These are phyloP conservation scores for Clanis bilineata DNA, from an alignment of 2,888 invertebrate species.

Conservation along the genomic window DNA sequence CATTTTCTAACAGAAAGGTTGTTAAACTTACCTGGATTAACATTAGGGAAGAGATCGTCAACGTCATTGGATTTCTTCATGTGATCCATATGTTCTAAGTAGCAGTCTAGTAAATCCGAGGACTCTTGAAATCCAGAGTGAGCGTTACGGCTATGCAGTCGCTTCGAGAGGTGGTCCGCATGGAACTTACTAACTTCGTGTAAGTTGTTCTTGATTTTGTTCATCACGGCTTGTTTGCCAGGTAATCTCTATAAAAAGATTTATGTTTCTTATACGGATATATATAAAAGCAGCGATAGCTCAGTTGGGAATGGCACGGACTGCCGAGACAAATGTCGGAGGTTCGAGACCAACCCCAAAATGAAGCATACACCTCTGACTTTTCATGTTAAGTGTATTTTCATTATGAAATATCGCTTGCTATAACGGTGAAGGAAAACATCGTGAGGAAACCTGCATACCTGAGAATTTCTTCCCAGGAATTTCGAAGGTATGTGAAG, in stretches of 20 bases:
- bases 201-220: constrained; percentile 76
- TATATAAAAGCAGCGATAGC: too few relatives aligned
- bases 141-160: constrained; percentile 29
- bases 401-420: too few relatives aligned
- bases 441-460: too few relatives aligned
- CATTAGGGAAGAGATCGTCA: constrained; percentile 34
- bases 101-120: constrained; percentile 46
- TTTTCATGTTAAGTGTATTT: too few relatives aligned
- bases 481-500: too few relatives aligned
- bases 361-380: too few relatives aligned
- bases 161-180: constrained; percentile 29
- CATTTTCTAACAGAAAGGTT: too few relatives aligned
- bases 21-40: constrained; percentile 38
- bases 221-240: constrained; percentile 42
- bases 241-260: constrained; percentile 40
- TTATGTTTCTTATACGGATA: neutral
- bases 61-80: constrained; percentile 22
- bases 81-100: constrained; percentile 39
- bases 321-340: too few relatives aligned
- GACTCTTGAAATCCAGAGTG: constrained; percentile 29
- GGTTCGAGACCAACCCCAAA: too few relatives aligned
- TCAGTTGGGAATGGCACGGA: too few relatives aligned
- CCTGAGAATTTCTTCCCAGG: too few relatives aligned
- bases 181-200: constrained; percentile 46
- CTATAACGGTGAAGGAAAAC: too few relatives aligned